Conservation (phyloP, 2,113 vertebrate genomes). For the Amia ocellicauda region DNA sequence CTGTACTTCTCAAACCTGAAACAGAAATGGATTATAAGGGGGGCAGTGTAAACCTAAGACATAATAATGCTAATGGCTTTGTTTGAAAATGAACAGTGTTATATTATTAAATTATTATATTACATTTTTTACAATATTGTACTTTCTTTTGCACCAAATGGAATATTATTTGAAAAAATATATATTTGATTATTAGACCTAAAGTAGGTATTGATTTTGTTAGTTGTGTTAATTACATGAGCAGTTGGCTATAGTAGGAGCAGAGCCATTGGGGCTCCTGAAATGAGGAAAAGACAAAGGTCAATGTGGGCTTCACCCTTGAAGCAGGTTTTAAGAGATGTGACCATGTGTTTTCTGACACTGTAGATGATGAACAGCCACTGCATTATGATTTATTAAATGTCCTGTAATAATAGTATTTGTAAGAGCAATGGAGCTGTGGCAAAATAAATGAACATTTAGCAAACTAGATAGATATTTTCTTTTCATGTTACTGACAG, state of each 20-base stretch:
- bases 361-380: conserved; percentile 17
- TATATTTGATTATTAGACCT: no score
- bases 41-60: no score
- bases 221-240: conserved; percentile 15
- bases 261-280: conserved; percentile 51
- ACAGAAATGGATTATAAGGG: no score
- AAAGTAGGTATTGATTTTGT: conserved; percentile 13
- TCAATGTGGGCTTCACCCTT: conserved; percentile 53
- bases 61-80: no score
- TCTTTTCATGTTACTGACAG: conserved; percentile 16
- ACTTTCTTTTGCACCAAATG: not conserved
- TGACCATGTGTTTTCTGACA: conserved; percentile 37
- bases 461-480: conserved; percentile 27
- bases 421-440: conserved; percentile 10
- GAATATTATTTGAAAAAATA: not conserved
- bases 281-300: conserved; percentile 55
- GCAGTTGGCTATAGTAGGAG: conserved; percentile 38
- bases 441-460: conserved; percentile 28
- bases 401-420: conserved; percentile 28
- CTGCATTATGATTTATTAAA: conserved; percentile 30
- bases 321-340: conserved; percentile 56
- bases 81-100: no score
- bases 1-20: no score
- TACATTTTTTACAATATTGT: not conserved
- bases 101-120: no score